Percentiles rank a stretch among this genome's conserved stretches.
Conservation (phyloP, 2,888 invertebrate genomes). For the Branchipolynoe longqiensis region DNA sequence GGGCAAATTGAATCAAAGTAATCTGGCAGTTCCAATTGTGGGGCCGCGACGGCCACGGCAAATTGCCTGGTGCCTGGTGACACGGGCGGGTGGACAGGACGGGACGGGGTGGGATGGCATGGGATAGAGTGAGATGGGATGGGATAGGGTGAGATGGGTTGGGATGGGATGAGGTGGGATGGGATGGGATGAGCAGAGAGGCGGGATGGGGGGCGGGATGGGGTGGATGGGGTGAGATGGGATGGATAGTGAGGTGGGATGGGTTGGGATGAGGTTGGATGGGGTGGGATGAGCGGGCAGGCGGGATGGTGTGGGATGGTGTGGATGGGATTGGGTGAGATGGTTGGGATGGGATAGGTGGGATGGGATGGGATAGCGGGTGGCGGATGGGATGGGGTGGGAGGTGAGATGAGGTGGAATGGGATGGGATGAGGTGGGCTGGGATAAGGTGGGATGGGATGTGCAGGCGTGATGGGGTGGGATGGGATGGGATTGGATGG, state of each 20-base stretch:
- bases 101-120: conserved; percentile 6
- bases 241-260: background rate
- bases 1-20: conserved; percentile 56
- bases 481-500: background rate
- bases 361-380: no score
- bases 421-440: background rate
- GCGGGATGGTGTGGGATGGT: background rate
- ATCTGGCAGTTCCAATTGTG: conserved; percentile 54
- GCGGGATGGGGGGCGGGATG: background rate
- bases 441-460: no score
- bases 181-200: background rate
- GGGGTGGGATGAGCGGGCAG: background rate
- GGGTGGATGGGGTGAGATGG: no score
- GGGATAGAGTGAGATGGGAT: no score
- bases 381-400: background rate
- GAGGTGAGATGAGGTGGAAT: background rate
- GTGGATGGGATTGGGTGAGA: background rate
- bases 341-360: background rate
- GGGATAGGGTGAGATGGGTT: background rate
- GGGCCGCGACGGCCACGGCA: background rate
- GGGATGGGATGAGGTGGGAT: background rate
- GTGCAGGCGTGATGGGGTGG: background rate
- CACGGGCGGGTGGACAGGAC: conserved; percentile 35
- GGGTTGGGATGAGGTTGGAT: background rate
- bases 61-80: conserved; percentile 9